Conservation (phyloP, 35 echinoderm and acorn worm species). For the Lytechinus variegatus region DNA sequence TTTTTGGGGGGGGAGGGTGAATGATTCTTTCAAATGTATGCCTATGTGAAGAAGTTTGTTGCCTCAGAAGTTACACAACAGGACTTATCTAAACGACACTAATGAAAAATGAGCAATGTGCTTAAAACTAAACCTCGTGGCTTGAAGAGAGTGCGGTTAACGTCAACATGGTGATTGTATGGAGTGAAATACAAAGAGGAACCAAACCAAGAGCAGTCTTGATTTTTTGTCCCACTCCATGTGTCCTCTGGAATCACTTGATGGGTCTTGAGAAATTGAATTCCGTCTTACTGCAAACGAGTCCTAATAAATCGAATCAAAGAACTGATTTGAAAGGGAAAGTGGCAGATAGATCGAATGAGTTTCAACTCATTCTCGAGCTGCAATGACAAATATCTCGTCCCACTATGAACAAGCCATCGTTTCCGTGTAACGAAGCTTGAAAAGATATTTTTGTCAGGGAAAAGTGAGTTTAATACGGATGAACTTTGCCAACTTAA, state of each 20-base stretch:
- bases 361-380: not conserved
- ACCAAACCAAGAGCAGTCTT: not conserved
- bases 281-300: not conserved
- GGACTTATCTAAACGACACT: not conserved
- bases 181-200: not conserved
- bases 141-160: too few species aligned
- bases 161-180: not conserved
- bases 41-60: not conserved
- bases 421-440: not conserved
- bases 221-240: not conserved
- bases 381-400: not conserved
- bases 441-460: not conserved
- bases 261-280: not conserved
- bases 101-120: not conserved
- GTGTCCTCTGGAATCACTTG: not conserved
- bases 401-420: not conserved
- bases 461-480: not conserved
- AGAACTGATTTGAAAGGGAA: constrained; percentile 3
- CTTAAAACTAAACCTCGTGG: not conserved
- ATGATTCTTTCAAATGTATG: not conserved
- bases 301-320: constrained; percentile 3
- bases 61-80: not conserved
- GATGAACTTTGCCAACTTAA: not conserved
- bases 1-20: not conserved
- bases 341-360: not conserved